Percentiles rank a stretch among this genome's conserved stretches.
Conservation (phyloP, 2,888 invertebrate species). For the Bellardia pandia region DNA sequence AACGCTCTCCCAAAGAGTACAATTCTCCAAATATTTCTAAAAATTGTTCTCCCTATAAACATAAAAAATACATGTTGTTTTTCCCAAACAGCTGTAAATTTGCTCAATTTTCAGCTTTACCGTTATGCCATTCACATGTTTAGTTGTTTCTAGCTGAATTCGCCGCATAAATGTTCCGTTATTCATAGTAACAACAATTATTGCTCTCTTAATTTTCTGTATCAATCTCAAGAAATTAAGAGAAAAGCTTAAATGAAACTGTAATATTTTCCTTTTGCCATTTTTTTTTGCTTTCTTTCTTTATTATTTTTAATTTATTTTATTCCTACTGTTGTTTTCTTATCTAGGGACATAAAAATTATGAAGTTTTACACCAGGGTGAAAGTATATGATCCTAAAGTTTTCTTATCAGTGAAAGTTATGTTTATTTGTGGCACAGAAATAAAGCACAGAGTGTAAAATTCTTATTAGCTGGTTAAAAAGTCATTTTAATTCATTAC, state of each 20-base stretch:
- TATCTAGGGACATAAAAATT: slow-evolving; percentile 59
- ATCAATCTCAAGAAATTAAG: neutral
- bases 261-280: slow-evolving; percentile 32
- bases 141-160: slow-evolving; percentile 38
- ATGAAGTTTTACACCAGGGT: slow-evolving; percentile 50
- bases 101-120: slow-evolving; percentile 11
- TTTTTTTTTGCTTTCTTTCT: neutral
- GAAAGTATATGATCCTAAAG: slow-evolving; percentile 59
- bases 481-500: neutral
- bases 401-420: slow-evolving; percentile 50
- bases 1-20: slow-evolving; percentile 18
- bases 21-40: neutral
- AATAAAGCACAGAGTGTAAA: neutral
- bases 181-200: neutral
- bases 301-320: slow-evolving; percentile 18
- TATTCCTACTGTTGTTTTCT: slow-evolving; percentile 36
- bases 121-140: slow-evolving; percentile 6
- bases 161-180: slow-evolving; percentile 26
- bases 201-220: neutral
- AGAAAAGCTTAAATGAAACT: slow-evolving; percentile 16
- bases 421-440: slow-evolving; percentile 8
- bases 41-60: neutral
- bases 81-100: slow-evolving; percentile 44
- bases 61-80: neutral
- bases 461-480: neutral